phyloP scores from a whole-genome alignment of 2,113 vertebrate species.

The Dromiciops gliroides region DNA sequence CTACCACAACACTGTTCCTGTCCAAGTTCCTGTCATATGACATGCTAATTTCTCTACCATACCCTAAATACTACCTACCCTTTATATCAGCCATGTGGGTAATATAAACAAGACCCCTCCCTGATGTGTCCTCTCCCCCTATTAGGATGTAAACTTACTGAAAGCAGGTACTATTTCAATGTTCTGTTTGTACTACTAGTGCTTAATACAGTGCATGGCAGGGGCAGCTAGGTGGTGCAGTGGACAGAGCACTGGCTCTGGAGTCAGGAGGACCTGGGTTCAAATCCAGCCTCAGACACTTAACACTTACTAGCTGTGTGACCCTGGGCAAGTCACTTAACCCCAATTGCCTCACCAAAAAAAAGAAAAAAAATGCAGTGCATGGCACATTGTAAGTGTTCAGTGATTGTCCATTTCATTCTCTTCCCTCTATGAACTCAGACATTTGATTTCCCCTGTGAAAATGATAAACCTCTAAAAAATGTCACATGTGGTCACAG shows the following conservation, averaged over 20 bases:
- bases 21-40: background rate
- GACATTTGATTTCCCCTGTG: background rate
- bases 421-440: background rate
- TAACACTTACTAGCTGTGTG: no score
- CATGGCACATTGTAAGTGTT: background rate
- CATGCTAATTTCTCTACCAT: background rate
- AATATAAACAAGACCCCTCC: no score
- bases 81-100: background rate
- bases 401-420: background rate
- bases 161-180: background rate
- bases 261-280: no score
- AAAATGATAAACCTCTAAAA: no score
- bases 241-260: no score
- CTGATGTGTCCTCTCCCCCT: background rate
- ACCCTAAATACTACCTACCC: background rate
- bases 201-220: background rate
- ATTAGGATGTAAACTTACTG: background rate
- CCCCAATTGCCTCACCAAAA: no score
- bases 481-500: no score
- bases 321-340: no score
- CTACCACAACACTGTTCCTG: background rate
- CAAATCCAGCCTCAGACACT: no score
- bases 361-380: no score
- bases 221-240: no score
- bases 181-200: background rate